These are phyloP conservation scores for Bellardia pandia DNA, from an alignment of 2,888 invertebrate species.

Conservation along the genomic window DNA sequence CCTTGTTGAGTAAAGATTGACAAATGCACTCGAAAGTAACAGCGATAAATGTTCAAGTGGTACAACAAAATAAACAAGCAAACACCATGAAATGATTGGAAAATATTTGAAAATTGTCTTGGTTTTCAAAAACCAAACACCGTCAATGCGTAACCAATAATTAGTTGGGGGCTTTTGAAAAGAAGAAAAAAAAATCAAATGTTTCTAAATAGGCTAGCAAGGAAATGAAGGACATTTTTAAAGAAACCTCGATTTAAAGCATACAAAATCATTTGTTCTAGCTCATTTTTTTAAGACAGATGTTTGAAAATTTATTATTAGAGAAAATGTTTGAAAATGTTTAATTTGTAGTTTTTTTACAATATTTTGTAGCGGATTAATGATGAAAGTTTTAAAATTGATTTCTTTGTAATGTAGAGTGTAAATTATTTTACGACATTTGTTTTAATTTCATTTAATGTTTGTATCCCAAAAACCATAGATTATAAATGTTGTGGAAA, in stretches of 20 bases:
- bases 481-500: conserved; percentile 65
- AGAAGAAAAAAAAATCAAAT: not conserved
- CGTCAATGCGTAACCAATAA: conserved; percentile 64
- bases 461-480: conserved; percentile 56
- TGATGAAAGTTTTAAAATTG: conserved; percentile 8
- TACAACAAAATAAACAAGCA: conserved; percentile 33
- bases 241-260: conserved; percentile 27
- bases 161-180: conserved; percentile 55
- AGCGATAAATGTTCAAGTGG: conserved; percentile 35
- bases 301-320: conserved; percentile 16
- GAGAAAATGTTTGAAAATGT: conserved; percentile 21
- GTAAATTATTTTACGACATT: conserved; percentile 44
- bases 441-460: not conserved
- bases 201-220: not conserved
- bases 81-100: not conserved
- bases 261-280: conserved; percentile 36
- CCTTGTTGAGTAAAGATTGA: conserved; percentile 57
- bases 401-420: not conserved
- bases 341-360: not conserved
- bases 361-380: conserved; percentile 10
- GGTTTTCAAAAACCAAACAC: conserved; percentile 3
- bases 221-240: conserved; percentile 18
- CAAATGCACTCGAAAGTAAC: conserved; percentile 43
- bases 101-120: conserved; percentile 16
- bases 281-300: conserved; percentile 13